Evolutionary conservation across 2,797 vertebrate genomes (phyloP), one percentile per base, ranked within the genome.

Genomic region (Phylloscopus collybita): DNA sequence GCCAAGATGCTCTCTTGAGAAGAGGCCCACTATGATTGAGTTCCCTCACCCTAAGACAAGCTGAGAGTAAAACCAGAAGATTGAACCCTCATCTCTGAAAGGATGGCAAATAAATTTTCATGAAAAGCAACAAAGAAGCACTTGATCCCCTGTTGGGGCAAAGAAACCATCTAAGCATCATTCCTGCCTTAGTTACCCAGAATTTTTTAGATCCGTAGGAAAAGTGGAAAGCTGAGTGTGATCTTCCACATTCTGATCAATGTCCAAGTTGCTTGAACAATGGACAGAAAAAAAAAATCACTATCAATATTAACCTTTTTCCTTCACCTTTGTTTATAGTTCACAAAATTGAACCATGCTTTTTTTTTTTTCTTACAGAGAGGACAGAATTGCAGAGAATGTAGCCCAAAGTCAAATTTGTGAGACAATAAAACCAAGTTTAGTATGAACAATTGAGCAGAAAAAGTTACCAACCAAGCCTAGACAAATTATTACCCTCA

Each of bases 11-110:
- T 50, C 38, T 65, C 47, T 30, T 47, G 50, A 67, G 34, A 60
- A 15, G 34, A 11, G 5, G 9, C 0, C 0, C 29, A 47, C n/a
- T 25, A 21, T 2, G 32, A 65, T 2, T 25, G 17, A 80, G 29
- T 15, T 88, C 12, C 17, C 21, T 16, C 14, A 80, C 5, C 15
- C 38, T 27, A 69, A 86, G 40, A 3, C 15, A 82, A 82, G 54
- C 26, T 9, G 11, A 76, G 40, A 80, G 62, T 40, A 50, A 76
- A 80, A 73, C 29, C 21, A 44, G 67, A 80, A 76, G n/a, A 80
- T 0, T 36, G 40, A 94, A 66, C 8, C 6, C 69, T 85, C 2
- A 3, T 25, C n/a, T 64, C 49, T 36, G 38, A 79, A 81, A 25
- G 57, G 11, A 40, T 15, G 9, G 23, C 14, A 78, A n/a, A 73